A percentile compares a stretch with the other conserved stretches of the same genome.
These are phyloP conservation scores for Leptinotarsa haldemani DNA, from an alignment of 2,888 invertebrate species.

Conservation along the genomic window DNA sequence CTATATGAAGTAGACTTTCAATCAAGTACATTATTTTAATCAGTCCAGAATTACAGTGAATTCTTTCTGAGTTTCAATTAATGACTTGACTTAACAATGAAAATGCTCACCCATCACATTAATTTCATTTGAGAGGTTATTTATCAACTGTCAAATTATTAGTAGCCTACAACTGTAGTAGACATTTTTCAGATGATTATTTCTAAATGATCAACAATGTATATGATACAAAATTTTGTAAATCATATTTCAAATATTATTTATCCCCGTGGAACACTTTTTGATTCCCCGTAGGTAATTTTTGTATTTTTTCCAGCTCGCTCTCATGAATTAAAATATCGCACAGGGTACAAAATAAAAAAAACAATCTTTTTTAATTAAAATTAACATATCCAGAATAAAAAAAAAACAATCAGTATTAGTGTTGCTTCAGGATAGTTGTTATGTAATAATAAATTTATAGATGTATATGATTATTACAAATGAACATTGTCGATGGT, in stretches of 20 bases:
- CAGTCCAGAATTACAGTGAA: background rate
- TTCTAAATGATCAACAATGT: no score
- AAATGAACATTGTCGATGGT: background rate
- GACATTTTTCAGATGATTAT: no score
- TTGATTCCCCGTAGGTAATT: background rate
- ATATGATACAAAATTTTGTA: no score
- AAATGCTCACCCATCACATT: background rate
- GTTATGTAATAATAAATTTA: background rate
- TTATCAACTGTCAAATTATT: background rate
- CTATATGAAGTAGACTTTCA: background rate
- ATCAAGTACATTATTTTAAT: background rate
- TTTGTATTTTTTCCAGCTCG: background rate
- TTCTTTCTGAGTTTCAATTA: background rate
- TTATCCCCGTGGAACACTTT: background rate
- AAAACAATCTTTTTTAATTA: constrained; percentile 12
- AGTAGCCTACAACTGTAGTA: no score
- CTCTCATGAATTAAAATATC: constrained; percentile 10
- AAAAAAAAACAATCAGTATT: constrained; percentile 17
- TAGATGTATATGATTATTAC: constrained; percentile 7
- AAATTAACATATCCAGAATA: constrained; percentile 9
- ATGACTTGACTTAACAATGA: background rate
- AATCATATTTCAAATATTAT: background rate
- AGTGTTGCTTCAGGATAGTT: constrained; percentile 6
- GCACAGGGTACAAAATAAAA: constrained; percentile 14
- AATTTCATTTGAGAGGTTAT: background rate